phyloP scores from a whole-genome alignment of 2,113 vertebrate species.

The Perca schrenkii region DNA sequence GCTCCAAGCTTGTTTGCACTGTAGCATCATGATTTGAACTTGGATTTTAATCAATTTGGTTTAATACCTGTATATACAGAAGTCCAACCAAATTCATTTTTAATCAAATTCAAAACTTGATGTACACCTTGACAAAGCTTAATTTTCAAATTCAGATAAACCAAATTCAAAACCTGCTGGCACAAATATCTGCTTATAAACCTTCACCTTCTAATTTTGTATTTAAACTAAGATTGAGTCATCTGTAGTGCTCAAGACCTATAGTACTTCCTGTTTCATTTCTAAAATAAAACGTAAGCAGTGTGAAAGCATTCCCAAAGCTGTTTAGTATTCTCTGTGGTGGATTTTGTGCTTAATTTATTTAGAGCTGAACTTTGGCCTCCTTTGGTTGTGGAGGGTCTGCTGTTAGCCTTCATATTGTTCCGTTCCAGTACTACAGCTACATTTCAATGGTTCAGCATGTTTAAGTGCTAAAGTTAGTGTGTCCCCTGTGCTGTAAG shows the following conservation, averaged over 20 bases:
- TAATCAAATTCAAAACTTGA: background rate
- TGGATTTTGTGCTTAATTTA: conserved; percentile 21
- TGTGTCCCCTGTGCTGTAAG: background rate
- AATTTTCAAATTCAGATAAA: background rate
- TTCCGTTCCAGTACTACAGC: background rate
- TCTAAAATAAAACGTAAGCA: background rate
- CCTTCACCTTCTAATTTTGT: background rate
- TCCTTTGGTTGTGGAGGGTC: background rate
- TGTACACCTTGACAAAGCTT: background rate
- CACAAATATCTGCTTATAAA: background rate
- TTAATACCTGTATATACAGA: background rate
- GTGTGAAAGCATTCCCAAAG: background rate
- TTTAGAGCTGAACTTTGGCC: conserved; percentile 19
- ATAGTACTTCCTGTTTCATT: background rate
- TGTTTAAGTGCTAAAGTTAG: conserved; percentile 50
- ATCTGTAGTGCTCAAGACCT: too few relatives aligned
- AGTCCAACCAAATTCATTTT: background rate
- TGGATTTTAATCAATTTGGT: background rate
- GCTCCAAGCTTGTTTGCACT: background rate
- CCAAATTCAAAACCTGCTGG: background rate
- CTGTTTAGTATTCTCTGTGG: background rate
- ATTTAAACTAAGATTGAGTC: background rate
- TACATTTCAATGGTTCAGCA: conserved; percentile 4
- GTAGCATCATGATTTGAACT: background rate
- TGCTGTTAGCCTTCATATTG: background rate